Evolutionary conservation across 2,888 invertebrate species (phyloP).

Genomic region (Netelia fuscicornis): DNA sequence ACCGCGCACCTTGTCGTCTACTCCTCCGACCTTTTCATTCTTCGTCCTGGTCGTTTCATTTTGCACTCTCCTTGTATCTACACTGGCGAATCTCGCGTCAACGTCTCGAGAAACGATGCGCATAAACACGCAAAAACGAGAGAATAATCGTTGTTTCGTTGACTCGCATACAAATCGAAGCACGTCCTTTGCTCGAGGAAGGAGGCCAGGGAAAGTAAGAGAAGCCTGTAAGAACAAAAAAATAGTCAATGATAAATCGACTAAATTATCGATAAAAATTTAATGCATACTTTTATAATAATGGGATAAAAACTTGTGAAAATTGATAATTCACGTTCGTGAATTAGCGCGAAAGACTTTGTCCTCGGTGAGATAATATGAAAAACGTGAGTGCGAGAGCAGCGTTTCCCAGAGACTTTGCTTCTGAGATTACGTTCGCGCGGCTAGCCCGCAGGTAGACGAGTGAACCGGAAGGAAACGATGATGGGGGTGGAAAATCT

Average conservation of each 20-base stretch:
- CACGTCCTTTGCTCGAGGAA: not conserved
- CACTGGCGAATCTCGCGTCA: conserved; percentile 62
- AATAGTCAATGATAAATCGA: not conserved
- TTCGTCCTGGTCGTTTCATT: conserved; percentile 39
- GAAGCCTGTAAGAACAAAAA: not conserved
- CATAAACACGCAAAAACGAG: not conserved
- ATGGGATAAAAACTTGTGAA: too few relatives aligned
- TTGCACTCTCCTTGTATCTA: conserved; percentile 58
- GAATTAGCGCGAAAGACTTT: not conserved
- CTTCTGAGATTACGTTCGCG: conserved; percentile 12
- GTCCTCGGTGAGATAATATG: not conserved
- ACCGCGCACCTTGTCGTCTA: conserved; percentile 25
- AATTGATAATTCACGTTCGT: too few relatives aligned
- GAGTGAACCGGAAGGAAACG: conserved; percentile 62
- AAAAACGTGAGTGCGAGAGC: not conserved
- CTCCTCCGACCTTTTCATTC: conserved; percentile 1
- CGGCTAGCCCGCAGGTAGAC: conserved; percentile 40
- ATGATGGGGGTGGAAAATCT: conserved; percentile 1
- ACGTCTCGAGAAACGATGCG: conserved; percentile 56
- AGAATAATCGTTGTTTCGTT: conserved; percentile 69
- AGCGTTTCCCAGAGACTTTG: not conserved
- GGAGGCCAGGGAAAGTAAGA: not conserved
- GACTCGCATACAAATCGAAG: conserved; percentile 66
- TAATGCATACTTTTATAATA: too few relatives aligned
- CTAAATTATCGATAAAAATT: not conserved